phyloP scores from a whole-genome alignment of 2,888 invertebrate genomes.

The Alentia gelatinosa region DNA sequence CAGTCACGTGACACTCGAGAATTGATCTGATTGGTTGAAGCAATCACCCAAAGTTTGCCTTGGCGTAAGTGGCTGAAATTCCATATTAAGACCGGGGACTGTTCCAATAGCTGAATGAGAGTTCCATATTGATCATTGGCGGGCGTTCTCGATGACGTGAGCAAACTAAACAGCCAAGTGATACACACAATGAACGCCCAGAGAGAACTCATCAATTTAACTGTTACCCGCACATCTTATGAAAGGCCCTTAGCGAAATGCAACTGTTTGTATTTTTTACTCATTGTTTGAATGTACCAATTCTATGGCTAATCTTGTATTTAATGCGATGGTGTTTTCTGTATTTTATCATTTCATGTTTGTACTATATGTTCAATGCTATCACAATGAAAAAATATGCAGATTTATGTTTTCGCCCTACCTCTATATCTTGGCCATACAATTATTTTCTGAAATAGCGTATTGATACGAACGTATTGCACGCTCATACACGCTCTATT shows the following conservation, averaged over 20 bases:
- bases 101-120: not conserved
- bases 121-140: not conserved
- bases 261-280: too few species aligned
- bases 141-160: not conserved
- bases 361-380: too few species aligned
- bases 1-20: conserved; percentile 11
- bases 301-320: too few species aligned
- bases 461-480: too few species aligned
- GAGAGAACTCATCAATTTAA: not conserved
- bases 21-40: conserved; percentile 17
- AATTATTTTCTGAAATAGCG: too few species aligned
- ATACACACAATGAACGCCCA: not conserved
- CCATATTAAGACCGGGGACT: not conserved
- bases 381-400: too few species aligned
- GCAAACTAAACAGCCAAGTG: not conserved
- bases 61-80: conserved; percentile 10
- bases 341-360: too few species aligned
- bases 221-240: not conserved
- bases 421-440: too few species aligned
- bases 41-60: conserved; percentile 4
- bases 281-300: too few species aligned
- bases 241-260: not conserved
- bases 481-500: too few species aligned
- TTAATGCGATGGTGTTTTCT: too few species aligned
- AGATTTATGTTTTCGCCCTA: too few species aligned